Evolutionary conservation across 2,113 vertebrate genomes (phyloP).

Genomic region (Oryzias javanicus): DNA sequence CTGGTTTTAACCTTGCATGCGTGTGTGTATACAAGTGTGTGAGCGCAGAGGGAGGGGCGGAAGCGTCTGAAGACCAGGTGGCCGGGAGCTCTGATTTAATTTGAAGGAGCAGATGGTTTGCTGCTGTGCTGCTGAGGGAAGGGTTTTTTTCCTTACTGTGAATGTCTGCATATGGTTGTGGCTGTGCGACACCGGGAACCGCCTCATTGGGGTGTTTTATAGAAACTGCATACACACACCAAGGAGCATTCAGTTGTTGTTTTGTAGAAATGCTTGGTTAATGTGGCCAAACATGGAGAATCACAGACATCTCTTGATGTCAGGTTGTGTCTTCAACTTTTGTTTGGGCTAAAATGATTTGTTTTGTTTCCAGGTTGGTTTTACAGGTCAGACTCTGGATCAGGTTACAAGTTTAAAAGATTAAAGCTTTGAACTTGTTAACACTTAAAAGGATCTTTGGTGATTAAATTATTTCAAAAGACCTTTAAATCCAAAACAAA

Average conservation of each 20-base stretch:
- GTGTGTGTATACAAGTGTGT: constrained; percentile 2
- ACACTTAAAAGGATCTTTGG: too few species aligned
- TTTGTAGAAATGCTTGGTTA: not conserved
- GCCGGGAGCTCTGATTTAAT: constrained; percentile 61
- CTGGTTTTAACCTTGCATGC: constrained; percentile 5
- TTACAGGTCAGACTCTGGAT: too few species aligned
- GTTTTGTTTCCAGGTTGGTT: too few species aligned
- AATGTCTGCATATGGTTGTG: constrained; percentile 21
- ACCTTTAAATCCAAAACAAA: too few species aligned
- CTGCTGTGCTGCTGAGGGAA: constrained; percentile 58
- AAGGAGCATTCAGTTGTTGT: too few species aligned
- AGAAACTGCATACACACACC: not conserved
- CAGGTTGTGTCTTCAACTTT: too few species aligned
- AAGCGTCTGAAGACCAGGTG: constrained; percentile 37
- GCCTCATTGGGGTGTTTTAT: constrained; percentile 10
- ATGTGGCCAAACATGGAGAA: too few species aligned
- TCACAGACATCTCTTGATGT: too few species aligned
- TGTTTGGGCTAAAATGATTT: too few species aligned
- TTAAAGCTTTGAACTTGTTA: too few species aligned
- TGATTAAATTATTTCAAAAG: too few species aligned
- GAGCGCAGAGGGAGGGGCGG: constrained; percentile 9
- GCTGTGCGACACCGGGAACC: constrained; percentile 16
- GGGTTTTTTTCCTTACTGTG: not conserved
- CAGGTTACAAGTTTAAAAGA: too few species aligned
- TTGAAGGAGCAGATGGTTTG: constrained; percentile 73